Evolutionary conservation across 2,888 invertebrate genomes (phyloP).

Genomic region (Cephus nigrinus): DNA sequence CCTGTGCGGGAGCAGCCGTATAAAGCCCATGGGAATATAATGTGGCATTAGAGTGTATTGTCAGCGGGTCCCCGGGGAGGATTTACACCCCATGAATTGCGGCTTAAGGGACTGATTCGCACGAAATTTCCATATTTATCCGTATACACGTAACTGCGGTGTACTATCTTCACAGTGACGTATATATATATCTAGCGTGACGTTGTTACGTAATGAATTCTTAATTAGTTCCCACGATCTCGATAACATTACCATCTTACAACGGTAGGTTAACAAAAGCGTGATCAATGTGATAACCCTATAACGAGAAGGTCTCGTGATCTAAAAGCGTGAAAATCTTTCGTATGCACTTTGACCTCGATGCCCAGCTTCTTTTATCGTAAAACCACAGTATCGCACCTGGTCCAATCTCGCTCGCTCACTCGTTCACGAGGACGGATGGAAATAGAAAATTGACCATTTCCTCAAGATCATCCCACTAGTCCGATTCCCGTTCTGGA

Average conservation of each 20-base stretch:
- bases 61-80: constrained; percentile 46
- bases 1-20: neutral
- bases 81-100: constrained; percentile 57
- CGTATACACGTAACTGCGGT: neutral
- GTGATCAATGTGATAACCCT: neutral
- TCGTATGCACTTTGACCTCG: neutral
- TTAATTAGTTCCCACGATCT: neutral
- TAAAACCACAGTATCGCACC: constrained; percentile 1
- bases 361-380: neutral
- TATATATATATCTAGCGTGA: neutral
- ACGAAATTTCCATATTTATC: constrained; percentile 48
- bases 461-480: neutral
- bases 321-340: neutral
- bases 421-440: constrained; percentile 2
- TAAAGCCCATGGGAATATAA: constrained; percentile 41
- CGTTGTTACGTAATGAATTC: neutral
- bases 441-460: constrained; percentile 11
- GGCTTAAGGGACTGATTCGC: constrained; percentile 49
- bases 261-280: neutral
- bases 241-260: neutral
- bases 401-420: constrained; percentile 17
- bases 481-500: neutral
- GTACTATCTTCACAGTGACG: neutral
- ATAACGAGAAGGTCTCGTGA: neutral
- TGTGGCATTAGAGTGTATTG: constrained; percentile 58